Conservation (phyloP, 2,888 invertebrate species). For the Hypomecis atomaria region DNA sequence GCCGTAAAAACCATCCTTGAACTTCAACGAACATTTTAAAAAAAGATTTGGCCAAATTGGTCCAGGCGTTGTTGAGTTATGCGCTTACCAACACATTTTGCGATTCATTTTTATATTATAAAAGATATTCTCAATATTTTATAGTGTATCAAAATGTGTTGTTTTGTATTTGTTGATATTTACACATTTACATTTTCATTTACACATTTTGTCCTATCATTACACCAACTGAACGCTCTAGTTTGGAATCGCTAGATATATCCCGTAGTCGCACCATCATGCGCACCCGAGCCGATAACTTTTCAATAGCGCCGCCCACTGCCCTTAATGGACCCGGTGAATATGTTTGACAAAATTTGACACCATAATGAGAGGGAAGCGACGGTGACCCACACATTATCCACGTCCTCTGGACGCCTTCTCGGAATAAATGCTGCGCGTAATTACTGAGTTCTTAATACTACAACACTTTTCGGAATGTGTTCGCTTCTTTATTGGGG, state of each 20-base stretch:
- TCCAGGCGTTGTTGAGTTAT: too few relatives aligned
- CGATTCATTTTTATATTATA: too few relatives aligned
- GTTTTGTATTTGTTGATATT: too few relatives aligned
- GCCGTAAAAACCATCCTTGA: too few relatives aligned
- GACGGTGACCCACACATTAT: constrained; percentile 31
- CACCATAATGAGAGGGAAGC: constrained; percentile 69
- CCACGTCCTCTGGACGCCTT: constrained; percentile 39
- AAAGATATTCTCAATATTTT: too few relatives aligned
- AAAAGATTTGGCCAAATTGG: too few relatives aligned
- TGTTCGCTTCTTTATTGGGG: constrained; percentile 13
- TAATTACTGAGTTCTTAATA: constrained; percentile 19
- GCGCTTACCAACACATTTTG: too few relatives aligned
- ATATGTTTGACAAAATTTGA: constrained; percentile 77
- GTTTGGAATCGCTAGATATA: constrained; percentile 36
- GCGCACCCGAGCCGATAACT: constrained; percentile 52
- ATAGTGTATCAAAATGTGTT: too few relatives aligned
- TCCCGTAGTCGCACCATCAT: constrained; percentile 38
- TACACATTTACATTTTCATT: too few relatives aligned
- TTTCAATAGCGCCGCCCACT: constrained; percentile 65
- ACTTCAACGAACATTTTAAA: too few relatives aligned
- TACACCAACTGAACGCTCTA: background rate
- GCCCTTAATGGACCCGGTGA: constrained; percentile 70
- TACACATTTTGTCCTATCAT: too few relatives aligned
- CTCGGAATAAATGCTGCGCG: constrained; percentile 27
- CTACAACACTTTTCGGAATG: constrained; percentile 21